phyloP scores from a whole-genome alignment of 2,113 vertebrate genomes.

The Xyliphius kryptos region DNA sequence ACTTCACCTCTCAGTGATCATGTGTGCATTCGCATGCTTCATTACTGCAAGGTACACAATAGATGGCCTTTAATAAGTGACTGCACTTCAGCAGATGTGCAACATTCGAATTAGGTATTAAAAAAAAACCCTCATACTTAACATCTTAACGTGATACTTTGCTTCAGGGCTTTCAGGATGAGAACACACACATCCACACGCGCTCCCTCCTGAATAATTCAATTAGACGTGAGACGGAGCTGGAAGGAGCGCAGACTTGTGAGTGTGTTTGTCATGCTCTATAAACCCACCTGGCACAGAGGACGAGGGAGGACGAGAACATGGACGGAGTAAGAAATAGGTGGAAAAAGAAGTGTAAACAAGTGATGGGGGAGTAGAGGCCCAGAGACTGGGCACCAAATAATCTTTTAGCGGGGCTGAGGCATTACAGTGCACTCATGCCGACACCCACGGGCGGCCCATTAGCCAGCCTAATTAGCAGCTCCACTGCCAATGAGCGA shows the following conservation, averaged over 20 bases:
- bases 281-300: conserved; percentile 41
- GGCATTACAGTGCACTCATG: conserved; percentile 37
- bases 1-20: conserved; percentile 7
- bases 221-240: conserved; percentile 48
- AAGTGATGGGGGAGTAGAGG: conserved; percentile 20
- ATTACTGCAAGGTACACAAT: conserved; percentile 25
- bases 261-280: conserved; percentile 50
- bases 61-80: conserved; percentile 27
- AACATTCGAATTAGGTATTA: conserved; percentile 31
- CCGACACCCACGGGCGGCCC: conserved; percentile 37
- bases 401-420: conserved; percentile 31
- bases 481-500: too few relatives aligned
- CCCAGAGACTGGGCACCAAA: conserved; percentile 19
- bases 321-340: background rate
- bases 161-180: conserved; percentile 36
- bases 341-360: background rate
- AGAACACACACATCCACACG: conserved; percentile 30
- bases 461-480: too few relatives aligned
- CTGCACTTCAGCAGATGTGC: conserved; percentile 23
- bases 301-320: background rate
- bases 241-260: conserved; percentile 46
- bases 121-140: conserved; percentile 23
- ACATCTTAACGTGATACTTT: conserved; percentile 26
- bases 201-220: conserved; percentile 40
- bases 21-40: conserved; percentile 13